Conservation (phyloP, 2,113 vertebrate species). For the Vanacampus margaritifer region DNA sequence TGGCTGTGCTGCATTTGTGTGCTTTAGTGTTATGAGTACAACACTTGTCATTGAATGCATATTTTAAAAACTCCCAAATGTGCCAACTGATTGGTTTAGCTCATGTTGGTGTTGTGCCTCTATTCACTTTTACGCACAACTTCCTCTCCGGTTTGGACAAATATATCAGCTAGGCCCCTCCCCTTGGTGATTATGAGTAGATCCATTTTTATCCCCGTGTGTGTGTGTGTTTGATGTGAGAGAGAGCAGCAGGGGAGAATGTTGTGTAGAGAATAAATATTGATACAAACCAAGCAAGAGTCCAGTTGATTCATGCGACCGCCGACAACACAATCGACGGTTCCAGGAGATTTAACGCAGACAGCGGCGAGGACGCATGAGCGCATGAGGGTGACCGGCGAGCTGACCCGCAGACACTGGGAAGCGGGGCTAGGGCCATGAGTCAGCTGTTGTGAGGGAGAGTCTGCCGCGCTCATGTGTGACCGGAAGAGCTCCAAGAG, state of each 20-base stretch:
- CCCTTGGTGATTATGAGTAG: constrained; percentile 44
- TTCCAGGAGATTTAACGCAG: constrained; percentile 10
- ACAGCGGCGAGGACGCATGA: constrained; percentile 16
- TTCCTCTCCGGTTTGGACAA: constrained; percentile 51
- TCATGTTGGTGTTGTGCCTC: constrained; percentile 27
- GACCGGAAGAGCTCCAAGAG: constrained; percentile 74
- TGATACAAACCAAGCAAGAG: constrained; percentile 71
- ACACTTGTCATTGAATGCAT: constrained; percentile 15
- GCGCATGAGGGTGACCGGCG: constrained; percentile 18
- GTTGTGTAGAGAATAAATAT: constrained; percentile 75
- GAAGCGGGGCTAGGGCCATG: constrained; percentile 57
- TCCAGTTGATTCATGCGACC: constrained; percentile 36
- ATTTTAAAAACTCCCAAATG: constrained; percentile 26
- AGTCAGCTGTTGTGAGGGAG: constrained; percentile 56
- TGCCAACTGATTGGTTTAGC: constrained; percentile 43
- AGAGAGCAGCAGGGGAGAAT: constrained; percentile 54
- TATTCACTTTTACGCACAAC: constrained; percentile 53
- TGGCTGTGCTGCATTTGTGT: constrained; percentile 35
- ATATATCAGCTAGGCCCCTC: constrained; percentile 55
- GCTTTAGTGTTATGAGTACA: constrained; percentile 5
- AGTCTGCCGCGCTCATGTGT: constrained; percentile 64
- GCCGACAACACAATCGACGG: constrained; percentile 26
- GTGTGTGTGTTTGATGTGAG: constrained; percentile 39
- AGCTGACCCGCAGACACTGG: constrained; percentile 29
- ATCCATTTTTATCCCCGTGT: constrained; percentile 58